Conservation (phyloP, 2,888 invertebrate species). For the Cerastoderma edule region DNA sequence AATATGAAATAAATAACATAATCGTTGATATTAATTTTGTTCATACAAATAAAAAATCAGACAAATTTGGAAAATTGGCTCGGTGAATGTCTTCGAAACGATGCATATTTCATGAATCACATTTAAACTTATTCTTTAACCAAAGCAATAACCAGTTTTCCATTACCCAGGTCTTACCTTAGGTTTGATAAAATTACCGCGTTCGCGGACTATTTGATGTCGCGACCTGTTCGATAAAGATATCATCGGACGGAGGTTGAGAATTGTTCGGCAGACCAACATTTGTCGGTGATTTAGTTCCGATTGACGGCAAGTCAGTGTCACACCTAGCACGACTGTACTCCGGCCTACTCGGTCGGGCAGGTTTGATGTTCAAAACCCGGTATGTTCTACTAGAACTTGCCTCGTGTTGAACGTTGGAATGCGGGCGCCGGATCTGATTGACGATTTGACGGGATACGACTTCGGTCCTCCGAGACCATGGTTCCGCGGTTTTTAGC, state of each 20-base stretch:
- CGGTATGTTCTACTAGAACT: too few species aligned
- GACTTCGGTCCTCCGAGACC: conserved; percentile 4
- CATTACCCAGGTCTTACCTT: too few species aligned
- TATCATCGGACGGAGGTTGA: conserved; percentile 2
- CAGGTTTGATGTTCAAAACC: conserved; percentile 1
- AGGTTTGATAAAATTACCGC: too few species aligned
- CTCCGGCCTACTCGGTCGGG: not conserved
- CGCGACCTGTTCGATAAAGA: conserved; percentile 6
- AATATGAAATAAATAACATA: too few species aligned
- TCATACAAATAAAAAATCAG: too few species aligned
- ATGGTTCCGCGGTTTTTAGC: not conserved
- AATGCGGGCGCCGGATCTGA: conserved; percentile 1
- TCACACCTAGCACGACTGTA: not conserved
- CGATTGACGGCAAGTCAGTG: not conserved
- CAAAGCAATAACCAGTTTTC: too few species aligned
- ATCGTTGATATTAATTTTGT: too few species aligned
- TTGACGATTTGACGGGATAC: conserved; percentile 7
- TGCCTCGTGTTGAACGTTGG: too few species aligned
- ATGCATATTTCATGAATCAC: too few species aligned
- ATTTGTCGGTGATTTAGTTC: not conserved
- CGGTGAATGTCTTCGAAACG: too few species aligned
- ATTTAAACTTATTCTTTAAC: too few species aligned
- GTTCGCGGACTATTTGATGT: conserved; percentile 7
- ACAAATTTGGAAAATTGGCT: too few species aligned
- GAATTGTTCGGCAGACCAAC: not conserved